phyloP scores from a whole-genome alignment of 2,113 vertebrate species.

The Gymnocephalus cernua region DNA sequence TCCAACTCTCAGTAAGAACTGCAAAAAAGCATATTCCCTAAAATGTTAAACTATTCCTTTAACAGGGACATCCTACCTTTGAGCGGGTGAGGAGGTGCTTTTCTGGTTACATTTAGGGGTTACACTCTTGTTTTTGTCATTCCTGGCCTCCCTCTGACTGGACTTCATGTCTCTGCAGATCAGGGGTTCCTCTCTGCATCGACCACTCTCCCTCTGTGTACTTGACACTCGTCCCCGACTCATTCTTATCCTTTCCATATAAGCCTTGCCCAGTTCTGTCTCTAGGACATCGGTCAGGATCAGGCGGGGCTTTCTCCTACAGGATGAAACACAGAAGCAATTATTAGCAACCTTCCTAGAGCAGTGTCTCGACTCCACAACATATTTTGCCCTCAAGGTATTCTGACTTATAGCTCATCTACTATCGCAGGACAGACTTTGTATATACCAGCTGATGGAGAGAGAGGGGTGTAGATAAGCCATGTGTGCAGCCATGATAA shows the following conservation, averaged over 20 bases:
- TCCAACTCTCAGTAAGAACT: neutral
- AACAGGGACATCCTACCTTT: slow-evolving; percentile 51
- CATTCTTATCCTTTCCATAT: slow-evolving; percentile 54
- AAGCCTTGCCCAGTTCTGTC: slow-evolving; percentile 70
- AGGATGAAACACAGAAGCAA: slow-evolving; percentile 21
- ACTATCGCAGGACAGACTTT: slow-evolving; percentile 5
- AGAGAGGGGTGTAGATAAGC: slow-evolving; percentile 61
- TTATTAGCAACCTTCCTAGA: slow-evolving; percentile 10
- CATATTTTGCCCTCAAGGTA: neutral
- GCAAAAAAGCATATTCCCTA: neutral
- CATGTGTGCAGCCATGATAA: slow-evolving; percentile 66
- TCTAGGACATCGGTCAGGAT: slow-evolving; percentile 78
- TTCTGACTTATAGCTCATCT: neutral
- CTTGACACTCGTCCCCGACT: neutral
- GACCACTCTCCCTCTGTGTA: neutral
- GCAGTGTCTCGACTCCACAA: neutral
- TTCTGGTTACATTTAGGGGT: slow-evolving; percentile 24
- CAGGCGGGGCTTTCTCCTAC: slow-evolving; percentile 67
- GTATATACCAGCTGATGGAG: slow-evolving; percentile 26
- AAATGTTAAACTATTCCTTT: neutral
- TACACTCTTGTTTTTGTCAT: slow-evolving; percentile 4
- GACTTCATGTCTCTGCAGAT: slow-evolving; percentile 13
- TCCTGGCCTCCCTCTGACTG: slow-evolving; percentile 15
- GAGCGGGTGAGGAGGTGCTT: neutral
- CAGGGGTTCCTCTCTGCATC: slow-evolving; percentile 7